phyloP scores from a whole-genome alignment of 2,797 vertebrate species.

The Benthosema pterotum region DNA sequence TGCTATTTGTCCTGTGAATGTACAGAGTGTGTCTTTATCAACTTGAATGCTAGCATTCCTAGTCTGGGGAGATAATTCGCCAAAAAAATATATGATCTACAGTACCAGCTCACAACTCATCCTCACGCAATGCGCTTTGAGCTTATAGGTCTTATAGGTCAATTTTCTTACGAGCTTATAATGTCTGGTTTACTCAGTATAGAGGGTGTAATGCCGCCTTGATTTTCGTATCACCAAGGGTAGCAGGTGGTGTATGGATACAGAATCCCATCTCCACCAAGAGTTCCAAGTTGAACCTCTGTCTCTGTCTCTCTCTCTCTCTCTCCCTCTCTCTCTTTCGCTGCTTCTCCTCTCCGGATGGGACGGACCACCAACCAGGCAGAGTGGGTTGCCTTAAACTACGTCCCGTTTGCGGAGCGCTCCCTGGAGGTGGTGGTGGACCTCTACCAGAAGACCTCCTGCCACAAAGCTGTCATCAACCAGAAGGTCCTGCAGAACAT shows the following conservation, averaged over 20 bases:
- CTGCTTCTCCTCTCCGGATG: too few relatives aligned
- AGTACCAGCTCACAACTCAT: too few relatives aligned
- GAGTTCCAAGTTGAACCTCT: conserved; percentile 40
- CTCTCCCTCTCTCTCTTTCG: neutral
- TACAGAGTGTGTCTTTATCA: too few relatives aligned
- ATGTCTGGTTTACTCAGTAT: too few relatives aligned
- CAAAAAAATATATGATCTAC: too few relatives aligned
- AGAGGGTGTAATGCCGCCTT: conserved; percentile 51
- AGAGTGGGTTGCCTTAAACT: conserved; percentile 99
- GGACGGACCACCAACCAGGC: conserved; percentile 77
- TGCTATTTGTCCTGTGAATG: too few relatives aligned
- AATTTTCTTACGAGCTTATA: too few relatives aligned
- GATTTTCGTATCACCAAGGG: conserved; percentile 24
- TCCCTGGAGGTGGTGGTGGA: conserved; percentile 96
- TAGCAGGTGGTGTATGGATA: neutral
- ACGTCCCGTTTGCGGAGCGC: conserved; percentile 97
- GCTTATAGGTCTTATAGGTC: too few relatives aligned
- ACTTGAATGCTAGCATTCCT: too few relatives aligned
- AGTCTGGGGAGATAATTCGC: too few relatives aligned
- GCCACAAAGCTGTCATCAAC: conserved; percentile 97
- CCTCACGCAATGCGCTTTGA: too few relatives aligned
- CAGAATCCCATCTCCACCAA: neutral
- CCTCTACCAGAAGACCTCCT: conserved; percentile 98
- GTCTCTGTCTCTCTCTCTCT: conserved; percentile 17
- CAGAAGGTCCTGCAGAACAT: conserved; percentile 96